Conservation (phyloP, 2,888 invertebrate genomes). For the Drosophila flavopinicola region DNA sequence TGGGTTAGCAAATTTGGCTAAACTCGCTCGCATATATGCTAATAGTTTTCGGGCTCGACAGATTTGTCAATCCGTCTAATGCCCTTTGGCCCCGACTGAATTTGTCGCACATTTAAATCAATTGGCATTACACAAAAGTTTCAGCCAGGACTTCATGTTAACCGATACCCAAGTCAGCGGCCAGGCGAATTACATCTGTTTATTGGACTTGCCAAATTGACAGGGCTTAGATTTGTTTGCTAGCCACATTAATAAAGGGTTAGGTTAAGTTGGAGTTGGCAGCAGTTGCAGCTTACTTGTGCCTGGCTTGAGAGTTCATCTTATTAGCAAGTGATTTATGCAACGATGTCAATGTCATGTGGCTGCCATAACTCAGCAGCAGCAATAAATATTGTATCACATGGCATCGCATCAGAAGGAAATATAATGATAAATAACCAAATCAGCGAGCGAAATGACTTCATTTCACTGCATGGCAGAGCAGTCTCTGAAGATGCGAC, state of each 20-base stretch:
- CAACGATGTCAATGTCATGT: constrained; percentile 73
- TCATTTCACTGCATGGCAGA: constrained; percentile 65
- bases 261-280: constrained; percentile 3
- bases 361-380: constrained; percentile 61
- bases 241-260: constrained; percentile 56
- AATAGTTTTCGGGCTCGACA: constrained; percentile 62
- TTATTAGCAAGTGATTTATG: constrained; percentile 62
- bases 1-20: constrained; percentile 17
- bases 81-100: constrained; percentile 29
- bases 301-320: constrained; percentile 1
- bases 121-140: constrained; percentile 50
- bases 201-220: constrained; percentile 59
- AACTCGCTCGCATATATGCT: constrained; percentile 60
- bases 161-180: constrained; percentile 37
- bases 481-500: constrained; percentile 47
- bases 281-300: constrained; percentile 5
- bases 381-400: constrained; percentile 76
- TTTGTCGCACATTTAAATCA: constrained; percentile 74
- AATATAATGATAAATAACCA: constrained; percentile 80
- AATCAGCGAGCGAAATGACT: constrained; percentile 72
- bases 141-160: constrained; percentile 26
- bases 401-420: constrained; percentile 72
- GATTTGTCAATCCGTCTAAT: constrained; percentile 67
- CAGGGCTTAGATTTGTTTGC: constrained; percentile 50
- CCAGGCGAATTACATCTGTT: constrained; percentile 57